phyloP scores from a whole-genome alignment of 2,113 vertebrate species.

The Strix aluco region DNA sequence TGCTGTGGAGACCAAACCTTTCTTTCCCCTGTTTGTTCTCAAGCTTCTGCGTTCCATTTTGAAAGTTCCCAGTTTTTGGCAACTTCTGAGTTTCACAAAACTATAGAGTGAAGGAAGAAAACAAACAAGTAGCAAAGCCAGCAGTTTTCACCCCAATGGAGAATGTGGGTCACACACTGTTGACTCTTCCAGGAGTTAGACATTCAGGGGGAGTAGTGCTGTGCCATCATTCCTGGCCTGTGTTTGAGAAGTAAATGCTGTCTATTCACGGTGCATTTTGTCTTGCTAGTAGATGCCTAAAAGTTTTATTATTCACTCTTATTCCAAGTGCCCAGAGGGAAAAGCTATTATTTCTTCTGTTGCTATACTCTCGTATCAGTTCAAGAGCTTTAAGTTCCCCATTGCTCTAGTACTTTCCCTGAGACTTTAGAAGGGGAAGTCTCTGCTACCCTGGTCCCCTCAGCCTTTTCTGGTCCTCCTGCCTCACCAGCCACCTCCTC shows the following conservation, averaged over 20 bases:
- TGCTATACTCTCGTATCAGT: not conserved
- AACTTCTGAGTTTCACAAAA: not conserved
- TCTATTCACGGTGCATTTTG: not conserved
- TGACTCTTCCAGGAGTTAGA: fast-evolving
- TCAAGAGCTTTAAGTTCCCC: not conserved
- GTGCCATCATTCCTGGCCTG: fast-evolving
- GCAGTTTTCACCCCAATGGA: not conserved
- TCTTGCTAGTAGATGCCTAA: not conserved
- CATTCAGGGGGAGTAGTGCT: not conserved
- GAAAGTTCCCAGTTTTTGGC: not conserved
- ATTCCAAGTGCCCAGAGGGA: not conserved
- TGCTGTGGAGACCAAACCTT: fast-evolving
- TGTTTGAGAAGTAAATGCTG: not conserved
- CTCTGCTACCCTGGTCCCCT: not conserved
- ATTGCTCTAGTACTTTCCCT: not conserved
- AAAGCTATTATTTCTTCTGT: not conserved
- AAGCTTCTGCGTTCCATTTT: not conserved
- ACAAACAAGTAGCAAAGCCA: not conserved
- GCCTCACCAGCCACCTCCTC: not conserved
- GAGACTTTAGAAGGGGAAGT: not conserved
- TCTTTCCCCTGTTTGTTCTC: not conserved
- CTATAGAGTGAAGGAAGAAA: not conserved
- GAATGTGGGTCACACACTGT: not conserved
- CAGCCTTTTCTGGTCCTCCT: not conserved
- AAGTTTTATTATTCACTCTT: not conserved